A percentile compares a stretch with the other conserved stretches of the same genome.
phyloP scores from a whole-genome alignment of 2,797 vertebrate species.

The Benthosema pterotum region DNA sequence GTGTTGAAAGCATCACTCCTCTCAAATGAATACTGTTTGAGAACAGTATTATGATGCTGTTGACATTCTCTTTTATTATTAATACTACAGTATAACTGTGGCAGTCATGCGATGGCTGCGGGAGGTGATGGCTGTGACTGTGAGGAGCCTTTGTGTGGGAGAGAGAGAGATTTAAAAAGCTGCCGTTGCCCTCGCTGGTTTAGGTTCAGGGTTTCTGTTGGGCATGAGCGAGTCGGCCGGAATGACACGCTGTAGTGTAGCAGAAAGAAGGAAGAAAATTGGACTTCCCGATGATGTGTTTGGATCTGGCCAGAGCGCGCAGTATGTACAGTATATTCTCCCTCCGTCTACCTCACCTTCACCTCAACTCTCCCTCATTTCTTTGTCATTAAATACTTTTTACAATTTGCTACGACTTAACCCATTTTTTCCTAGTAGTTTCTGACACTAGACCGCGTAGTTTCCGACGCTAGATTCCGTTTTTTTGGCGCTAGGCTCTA shows the following conservation, averaged over 20 bases:
- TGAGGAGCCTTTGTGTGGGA: slow-evolving; percentile 27
- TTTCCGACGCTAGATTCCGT: too few relatives aligned
- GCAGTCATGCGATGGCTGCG: not conserved
- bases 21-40: too few relatives aligned
- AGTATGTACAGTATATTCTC: too few relatives aligned
- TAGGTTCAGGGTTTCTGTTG: slow-evolving; percentile 36
- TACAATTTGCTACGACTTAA: too few relatives aligned
- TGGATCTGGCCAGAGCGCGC: slow-evolving; percentile 46
- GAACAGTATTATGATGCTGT: not conserved
- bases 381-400: too few relatives aligned
- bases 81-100: not conserved
- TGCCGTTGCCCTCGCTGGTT: slow-evolving; percentile 25
- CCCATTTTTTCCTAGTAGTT: too few relatives aligned
- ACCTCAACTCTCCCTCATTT: not conserved
- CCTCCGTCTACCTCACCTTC: too few relatives aligned
- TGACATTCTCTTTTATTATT: slow-evolving; percentile 8
- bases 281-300: slow-evolving; percentile 56
- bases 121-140: not conserved
- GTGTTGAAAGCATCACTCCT: too few relatives aligned
- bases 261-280: not conserved
- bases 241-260: not conserved
- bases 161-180: slow-evolving; percentile 14
- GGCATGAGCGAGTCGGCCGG: slow-evolving; percentile 20
- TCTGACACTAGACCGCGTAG: too few relatives aligned
- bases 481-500: not conserved